phyloP scores from a whole-genome alignment of 92 coral and sea anemone species.

The Palythoa caribaeorum region DNA sequence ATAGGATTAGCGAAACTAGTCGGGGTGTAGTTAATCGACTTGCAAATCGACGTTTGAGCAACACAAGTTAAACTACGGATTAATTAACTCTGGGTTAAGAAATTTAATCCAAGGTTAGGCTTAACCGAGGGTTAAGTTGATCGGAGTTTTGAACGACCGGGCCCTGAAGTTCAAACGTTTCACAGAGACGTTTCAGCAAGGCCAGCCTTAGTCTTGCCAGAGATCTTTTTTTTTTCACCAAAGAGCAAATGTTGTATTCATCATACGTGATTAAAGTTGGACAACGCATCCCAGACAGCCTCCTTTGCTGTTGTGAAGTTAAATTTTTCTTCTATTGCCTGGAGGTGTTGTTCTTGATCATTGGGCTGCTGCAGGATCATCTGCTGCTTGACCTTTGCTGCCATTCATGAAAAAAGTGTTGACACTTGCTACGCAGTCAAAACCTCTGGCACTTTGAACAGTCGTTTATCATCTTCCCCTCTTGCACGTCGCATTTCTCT shows the following conservation, averaged over 20 bases:
- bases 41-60: too few relatives aligned
- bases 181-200: constrained; percentile 35
- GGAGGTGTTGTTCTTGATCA: neutral
- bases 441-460: constrained; percentile 36
- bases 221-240: constrained; percentile 32
- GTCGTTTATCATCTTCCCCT: constrained; percentile 41
- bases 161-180: neutral
- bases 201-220: neutral
- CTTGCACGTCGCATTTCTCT: constrained; percentile 40
- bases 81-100: too few relatives aligned
- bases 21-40: too few relatives aligned
- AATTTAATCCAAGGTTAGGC: too few relatives aligned
- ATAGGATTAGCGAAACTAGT: too few relatives aligned
- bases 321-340: neutral
- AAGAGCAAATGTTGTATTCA: constrained; percentile 38
- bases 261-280: constrained; percentile 36
- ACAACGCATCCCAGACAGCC: constrained; percentile 23
- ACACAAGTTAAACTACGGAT: too few relatives aligned
- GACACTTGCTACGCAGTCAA: constrained; percentile 44
- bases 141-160: too few relatives aligned
- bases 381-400: constrained; percentile 42
- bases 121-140: too few relatives aligned
- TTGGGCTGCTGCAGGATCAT: neutral
- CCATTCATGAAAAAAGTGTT: constrained; percentile 54
- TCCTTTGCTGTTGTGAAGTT: neutral